Base-by-base conservation (phyloP, 2,113 vertebrate genomes). In the Dryoscopus gambensis region DNA sequence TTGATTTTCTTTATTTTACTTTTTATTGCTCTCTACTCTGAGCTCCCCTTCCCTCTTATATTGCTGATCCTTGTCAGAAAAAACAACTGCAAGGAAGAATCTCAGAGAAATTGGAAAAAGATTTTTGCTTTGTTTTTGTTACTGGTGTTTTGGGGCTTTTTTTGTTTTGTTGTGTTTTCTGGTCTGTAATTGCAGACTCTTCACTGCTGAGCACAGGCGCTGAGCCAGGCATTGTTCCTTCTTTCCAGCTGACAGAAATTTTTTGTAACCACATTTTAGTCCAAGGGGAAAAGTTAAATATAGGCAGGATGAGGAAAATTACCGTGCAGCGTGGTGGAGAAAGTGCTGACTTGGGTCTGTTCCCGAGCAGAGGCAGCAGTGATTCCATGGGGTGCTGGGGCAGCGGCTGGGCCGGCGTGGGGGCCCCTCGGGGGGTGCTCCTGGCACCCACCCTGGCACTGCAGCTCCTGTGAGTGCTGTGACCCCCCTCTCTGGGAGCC, bases 201-300 rank as follows among this genome's bases (percentile, higher is more conserved):
- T 85, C 87, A 52, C 65, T 71, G 82, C 84, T 87, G 79, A 96
- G 73, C 50, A 46, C 75, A 93, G 65, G 62, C 53, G 53, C 65
- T 50, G 69, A 89, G 93, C 86, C 97, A 95, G 53, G 25, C 57
- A 30, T 77, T 84, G 78, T 49, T 89, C 65, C 55, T 78, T 55
- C 95, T 40, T 91, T 86, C 83, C 75, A 90, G 64, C 49, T 93
- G 86, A 95, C 71, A 91, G 75, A 95, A 89, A 53, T n/a, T 87
- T 52, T 70, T 90, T 69, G 8, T 40, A 84, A 86, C 87, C 62
- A 65, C 85, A 15, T 55, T 67, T 44, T 40, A 30, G 49, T 97
- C 85, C 60, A 84, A 96, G 59, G 88, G 65, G 69, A 92, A 33
- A 96, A 93, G 84, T 95, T 90, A 93, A 97, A 93, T 82, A 84